Percentiles rank a stretch among this genome's conserved stretches.
Evolutionary conservation across 2,797 vertebrate species (phyloP).

Genomic region (Phalanger gymnotis): DNA sequence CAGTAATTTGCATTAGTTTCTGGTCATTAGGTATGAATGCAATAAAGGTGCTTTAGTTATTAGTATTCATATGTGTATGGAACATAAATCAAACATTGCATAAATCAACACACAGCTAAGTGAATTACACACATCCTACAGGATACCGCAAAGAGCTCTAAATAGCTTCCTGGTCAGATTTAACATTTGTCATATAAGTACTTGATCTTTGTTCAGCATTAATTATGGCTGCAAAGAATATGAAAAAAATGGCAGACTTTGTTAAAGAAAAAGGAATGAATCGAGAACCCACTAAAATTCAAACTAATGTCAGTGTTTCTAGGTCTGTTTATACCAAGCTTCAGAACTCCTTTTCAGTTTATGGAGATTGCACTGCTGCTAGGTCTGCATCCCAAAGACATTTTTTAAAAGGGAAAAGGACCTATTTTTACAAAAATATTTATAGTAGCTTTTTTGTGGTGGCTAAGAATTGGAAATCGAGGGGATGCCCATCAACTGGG

Average conservation of each 20-base stretch:
- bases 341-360: background rate
- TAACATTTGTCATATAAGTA: conserved; percentile 66
- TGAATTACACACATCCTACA: conserved; percentile 80
- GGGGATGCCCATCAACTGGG: background rate
- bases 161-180: conserved; percentile 80
- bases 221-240: background rate
- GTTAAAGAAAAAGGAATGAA: background rate
- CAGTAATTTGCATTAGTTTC: conserved; percentile 68
- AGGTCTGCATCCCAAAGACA: background rate
- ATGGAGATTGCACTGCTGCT: background rate
- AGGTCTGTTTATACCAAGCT: background rate
- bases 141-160: conserved; percentile 79
- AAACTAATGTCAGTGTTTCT: background rate
- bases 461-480: background rate
- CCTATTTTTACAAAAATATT: background rate
- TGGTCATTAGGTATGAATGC: conserved; percentile 72
- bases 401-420: background rate
- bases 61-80: conserved; percentile 47
- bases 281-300: background rate
- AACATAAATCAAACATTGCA: conserved; percentile 66
- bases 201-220: background rate
- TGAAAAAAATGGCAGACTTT: background rate
- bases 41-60: conserved; percentile 79
- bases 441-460: background rate
- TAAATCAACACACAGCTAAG: conserved; percentile 73